phyloP scores from a whole-genome alignment of 2,888 invertebrate genomes.

The Calliopum simillimum region DNA sequence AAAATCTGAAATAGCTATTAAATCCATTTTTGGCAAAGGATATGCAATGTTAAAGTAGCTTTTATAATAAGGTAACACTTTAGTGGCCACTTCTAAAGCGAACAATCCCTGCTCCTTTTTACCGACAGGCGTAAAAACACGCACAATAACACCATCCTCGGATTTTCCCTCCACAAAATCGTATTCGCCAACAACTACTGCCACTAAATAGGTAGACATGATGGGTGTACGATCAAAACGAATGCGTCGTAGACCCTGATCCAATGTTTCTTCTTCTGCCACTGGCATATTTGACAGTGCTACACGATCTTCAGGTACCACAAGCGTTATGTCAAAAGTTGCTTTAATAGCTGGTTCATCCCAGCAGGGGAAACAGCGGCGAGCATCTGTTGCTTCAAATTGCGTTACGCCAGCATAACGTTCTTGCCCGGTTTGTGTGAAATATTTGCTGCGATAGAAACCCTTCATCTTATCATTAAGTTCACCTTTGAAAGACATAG shows the following conservation, averaged over 20 bases:
- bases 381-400: slow-evolving; percentile 91
- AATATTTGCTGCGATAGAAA: slow-evolving; percentile 92
- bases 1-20: slow-evolving; percentile 96
- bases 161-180: slow-evolving; percentile 91
- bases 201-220: slow-evolving; percentile 96
- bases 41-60: slow-evolving; percentile 95
- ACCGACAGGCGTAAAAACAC: slow-evolving; percentile 89
- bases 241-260: slow-evolving; percentile 69
- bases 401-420: slow-evolving; percentile 90
- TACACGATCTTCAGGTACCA: slow-evolving; percentile 83
- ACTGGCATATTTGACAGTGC: slow-evolving; percentile 95
- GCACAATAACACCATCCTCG: slow-evolving; percentile 82
- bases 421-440: slow-evolving; percentile 79
- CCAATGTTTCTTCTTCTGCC: slow-evolving; percentile 68
- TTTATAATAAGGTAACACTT: slow-evolving; percentile 93
- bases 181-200: slow-evolving; percentile 94
- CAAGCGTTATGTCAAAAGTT: slow-evolving; percentile 89
- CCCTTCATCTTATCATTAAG: slow-evolving; percentile 95
- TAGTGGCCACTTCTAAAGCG: slow-evolving; percentile 91
- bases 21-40: slow-evolving; percentile 95
- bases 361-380: slow-evolving; percentile 97
- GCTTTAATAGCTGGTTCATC: slow-evolving; percentile 97
- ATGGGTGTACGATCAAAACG: slow-evolving; percentile 87
- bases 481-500: slow-evolving; percentile 83
- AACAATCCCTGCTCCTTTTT: slow-evolving; percentile 93